Evolutionary conservation across 2,797 vertebrate genomes (phyloP).

Genomic region (Gadopsis marmoratus): DNA sequence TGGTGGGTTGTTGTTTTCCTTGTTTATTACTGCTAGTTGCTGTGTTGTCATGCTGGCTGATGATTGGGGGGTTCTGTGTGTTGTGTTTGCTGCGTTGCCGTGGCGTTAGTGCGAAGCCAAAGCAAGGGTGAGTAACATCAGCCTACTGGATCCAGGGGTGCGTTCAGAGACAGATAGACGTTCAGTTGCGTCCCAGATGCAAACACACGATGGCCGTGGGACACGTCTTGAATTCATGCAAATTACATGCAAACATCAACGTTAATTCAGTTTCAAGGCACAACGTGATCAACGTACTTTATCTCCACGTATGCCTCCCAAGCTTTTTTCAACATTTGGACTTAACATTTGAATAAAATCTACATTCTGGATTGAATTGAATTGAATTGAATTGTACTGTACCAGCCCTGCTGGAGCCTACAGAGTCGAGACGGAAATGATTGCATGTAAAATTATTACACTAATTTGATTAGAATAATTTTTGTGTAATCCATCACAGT

Average conservation of each 20-base stretch:
- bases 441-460: conserved; percentile 67
- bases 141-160: conserved; percentile 75
- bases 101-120: conserved; percentile 87
- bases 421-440: conserved; percentile 39
- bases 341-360: conserved; percentile 19
- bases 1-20: conserved; percentile 64
- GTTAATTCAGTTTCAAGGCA: background rate
- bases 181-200: conserved; percentile 61
- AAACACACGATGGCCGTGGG: conserved; percentile 31
- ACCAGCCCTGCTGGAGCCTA: conserved; percentile 1
- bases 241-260: conserved; percentile 70
- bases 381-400: background rate
- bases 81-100: conserved; percentile 88
- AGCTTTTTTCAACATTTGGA: conserved; percentile 11
- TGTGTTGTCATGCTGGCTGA: conserved; percentile 76
- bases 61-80: conserved; percentile 87
- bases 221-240: conserved; percentile 5
- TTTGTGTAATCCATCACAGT: conserved; percentile 57
- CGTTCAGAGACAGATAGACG: conserved; percentile 70
- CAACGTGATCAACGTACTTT: background rate
- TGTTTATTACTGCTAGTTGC: conserved; percentile 62
- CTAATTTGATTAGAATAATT: conserved; percentile 24
- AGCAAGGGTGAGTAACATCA: conserved; percentile 89
- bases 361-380: background rate
- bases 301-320: background rate